Evolutionary conservation across 2,888 invertebrate genomes (phyloP).

Genomic region (Apodemia duryi): DNA sequence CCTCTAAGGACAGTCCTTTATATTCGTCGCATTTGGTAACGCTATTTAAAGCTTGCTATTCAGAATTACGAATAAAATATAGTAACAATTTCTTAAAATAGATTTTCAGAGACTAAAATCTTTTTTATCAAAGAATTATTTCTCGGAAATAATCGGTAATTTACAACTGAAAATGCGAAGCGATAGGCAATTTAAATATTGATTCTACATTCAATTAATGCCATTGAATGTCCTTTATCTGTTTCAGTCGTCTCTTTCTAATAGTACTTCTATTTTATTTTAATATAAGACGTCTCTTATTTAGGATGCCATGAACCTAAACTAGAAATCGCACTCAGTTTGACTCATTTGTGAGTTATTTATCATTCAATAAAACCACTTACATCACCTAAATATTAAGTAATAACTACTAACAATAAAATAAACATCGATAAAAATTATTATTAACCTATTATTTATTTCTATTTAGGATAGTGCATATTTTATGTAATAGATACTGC

Average conservation of each 20-base stretch:
- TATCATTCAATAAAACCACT: no score
- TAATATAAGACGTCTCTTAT: no score
- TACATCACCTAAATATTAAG: no score
- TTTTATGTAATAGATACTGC: no score
- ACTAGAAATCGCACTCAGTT: no score
- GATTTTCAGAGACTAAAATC: not conserved
- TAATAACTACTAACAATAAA: no score
- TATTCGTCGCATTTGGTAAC: not conserved
- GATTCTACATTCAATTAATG: not conserved
- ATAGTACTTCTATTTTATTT: not conserved
- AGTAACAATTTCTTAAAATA: not conserved
- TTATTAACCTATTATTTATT: no score
- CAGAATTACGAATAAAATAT: not conserved
- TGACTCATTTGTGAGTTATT: no score
- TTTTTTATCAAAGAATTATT: conserved; percentile 3
- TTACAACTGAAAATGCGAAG: not conserved
- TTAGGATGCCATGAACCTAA: no score
- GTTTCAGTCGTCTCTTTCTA: not conserved
- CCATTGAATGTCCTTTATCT: not conserved
- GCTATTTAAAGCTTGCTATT: not conserved
- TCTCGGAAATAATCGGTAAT: not conserved
- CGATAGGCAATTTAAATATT: not conserved
- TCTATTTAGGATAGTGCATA: no score
- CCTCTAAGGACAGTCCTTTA: not conserved
- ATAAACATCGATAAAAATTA: no score